Conservation (phyloP, 2,888 invertebrate species). For the Oegoconia quadripuncta region DNA sequence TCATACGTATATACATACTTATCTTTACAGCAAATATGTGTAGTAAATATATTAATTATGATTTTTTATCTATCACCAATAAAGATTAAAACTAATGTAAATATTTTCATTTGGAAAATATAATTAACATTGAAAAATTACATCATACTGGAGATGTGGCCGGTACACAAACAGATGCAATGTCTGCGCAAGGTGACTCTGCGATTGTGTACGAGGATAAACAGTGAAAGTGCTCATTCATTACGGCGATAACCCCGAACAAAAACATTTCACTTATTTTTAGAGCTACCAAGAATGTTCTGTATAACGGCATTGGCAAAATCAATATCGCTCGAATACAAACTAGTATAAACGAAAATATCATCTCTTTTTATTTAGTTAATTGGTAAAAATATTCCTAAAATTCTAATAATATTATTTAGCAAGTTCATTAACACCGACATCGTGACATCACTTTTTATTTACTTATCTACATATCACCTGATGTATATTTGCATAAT, state of each 20-base stretch:
- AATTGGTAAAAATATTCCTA: too few species aligned
- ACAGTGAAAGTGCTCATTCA: conserved; percentile 33
- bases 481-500: too few species aligned
- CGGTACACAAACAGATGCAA: conserved; percentile 31
- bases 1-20: too few species aligned
- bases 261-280: not conserved
- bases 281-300: not conserved
- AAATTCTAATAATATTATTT: too few species aligned
- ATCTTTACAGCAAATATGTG: too few species aligned
- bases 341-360: too few species aligned
- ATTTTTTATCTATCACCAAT: conserved; percentile 1
- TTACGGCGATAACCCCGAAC: conserved; percentile 29
- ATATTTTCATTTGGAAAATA: conserved; percentile 13
- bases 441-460: too few species aligned
- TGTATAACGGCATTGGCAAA: not conserved
- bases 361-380: too few species aligned
- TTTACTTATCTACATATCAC: too few species aligned
- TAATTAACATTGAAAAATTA: conserved; percentile 19
- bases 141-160: conserved; percentile 23
- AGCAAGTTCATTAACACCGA: too few species aligned
- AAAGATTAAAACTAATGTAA: conserved; percentile 14
- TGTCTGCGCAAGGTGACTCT: conserved; percentile 47
- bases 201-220: conserved; percentile 18
- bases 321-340: too few species aligned
- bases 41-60: too few species aligned